A percentile compares a stretch with the other conserved stretches of the same genome.
Conservation (phyloP, 2,113 vertebrate species). For the Pangasianodon gigas region DNA sequence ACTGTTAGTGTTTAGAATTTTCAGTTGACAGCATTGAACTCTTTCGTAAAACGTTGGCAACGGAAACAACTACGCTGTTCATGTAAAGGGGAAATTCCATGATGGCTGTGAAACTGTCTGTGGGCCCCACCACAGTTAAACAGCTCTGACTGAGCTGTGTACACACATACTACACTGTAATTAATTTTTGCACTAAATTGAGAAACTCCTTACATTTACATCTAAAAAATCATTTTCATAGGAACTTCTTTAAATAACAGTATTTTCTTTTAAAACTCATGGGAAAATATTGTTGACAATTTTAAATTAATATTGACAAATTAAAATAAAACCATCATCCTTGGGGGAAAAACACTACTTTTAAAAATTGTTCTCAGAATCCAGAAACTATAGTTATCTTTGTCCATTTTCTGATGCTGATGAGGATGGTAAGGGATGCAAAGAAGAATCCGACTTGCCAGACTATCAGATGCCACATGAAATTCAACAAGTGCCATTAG, state of each 20-base stretch:
- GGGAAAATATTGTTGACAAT: not conserved
- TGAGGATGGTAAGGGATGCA: no score
- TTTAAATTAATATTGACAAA: not conserved
- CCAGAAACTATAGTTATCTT: not conserved
- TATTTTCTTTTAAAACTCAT: not conserved
- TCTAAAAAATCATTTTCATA: not conserved
- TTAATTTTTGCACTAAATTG: not conserved
- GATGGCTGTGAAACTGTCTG: not conserved
- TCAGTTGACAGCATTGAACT: not conserved
- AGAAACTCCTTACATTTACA: not conserved
- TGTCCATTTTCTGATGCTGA: not conserved
- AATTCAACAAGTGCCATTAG: not conserved
- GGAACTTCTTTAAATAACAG: not conserved
- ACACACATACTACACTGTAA: not conserved
- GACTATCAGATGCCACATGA: not conserved
- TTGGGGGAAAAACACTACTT: no score
- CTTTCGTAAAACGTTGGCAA: not conserved
- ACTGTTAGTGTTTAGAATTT: not conserved
- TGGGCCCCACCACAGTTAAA: not conserved
- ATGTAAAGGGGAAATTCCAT: conserved; percentile 31
- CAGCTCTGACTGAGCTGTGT: not conserved
- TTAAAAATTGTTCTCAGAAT: not conserved
- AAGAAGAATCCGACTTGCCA: not conserved
- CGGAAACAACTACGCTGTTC: not conserved
- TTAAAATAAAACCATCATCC: not conserved